Evolutionary conservation across 2,888 invertebrate genomes (phyloP).

Genomic region (Pachliopta kotzebuea): DNA sequence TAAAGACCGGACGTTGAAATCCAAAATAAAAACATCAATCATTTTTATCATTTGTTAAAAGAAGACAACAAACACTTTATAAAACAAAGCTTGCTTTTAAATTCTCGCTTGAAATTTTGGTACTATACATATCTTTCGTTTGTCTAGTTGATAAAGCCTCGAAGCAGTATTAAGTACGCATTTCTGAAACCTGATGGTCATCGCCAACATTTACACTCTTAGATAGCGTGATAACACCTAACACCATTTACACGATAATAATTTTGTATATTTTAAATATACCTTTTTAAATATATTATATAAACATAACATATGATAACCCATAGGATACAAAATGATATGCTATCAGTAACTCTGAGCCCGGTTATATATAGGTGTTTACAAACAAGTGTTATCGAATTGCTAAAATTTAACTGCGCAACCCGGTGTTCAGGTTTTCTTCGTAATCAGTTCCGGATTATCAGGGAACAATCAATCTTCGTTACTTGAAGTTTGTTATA

Average conservation of each 20-base stretch:
- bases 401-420: constrained; percentile 11
- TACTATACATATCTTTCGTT: too few relatives aligned
- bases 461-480: constrained; percentile 21
- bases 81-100: too few relatives aligned
- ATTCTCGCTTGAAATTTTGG: too few relatives aligned
- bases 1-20: too few relatives aligned
- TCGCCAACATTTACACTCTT: neutral
- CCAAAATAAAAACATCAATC: too few relatives aligned
- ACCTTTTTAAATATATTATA: neutral
- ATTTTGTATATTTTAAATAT: neutral
- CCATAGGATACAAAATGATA: neutral
- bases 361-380: constrained; percentile 8
- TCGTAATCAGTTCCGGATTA: constrained; percentile 18
- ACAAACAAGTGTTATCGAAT: constrained; percentile 10
- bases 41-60: too few relatives aligned
- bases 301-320: neutral
- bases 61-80: too few relatives aligned
- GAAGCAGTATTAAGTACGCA: too few relatives aligned
- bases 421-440: constrained; percentile 20
- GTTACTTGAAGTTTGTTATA: constrained; percentile 14
- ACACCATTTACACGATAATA: neutral
- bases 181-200: too few relatives aligned
- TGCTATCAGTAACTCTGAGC: neutral
- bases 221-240: neutral
- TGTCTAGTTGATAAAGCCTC: too few relatives aligned